A percentile compares a stretch with the other conserved stretches of the same genome.
phyloP scores from a whole-genome alignment of 2,113 vertebrate species.

The Pontoporia blainvillei region DNA sequence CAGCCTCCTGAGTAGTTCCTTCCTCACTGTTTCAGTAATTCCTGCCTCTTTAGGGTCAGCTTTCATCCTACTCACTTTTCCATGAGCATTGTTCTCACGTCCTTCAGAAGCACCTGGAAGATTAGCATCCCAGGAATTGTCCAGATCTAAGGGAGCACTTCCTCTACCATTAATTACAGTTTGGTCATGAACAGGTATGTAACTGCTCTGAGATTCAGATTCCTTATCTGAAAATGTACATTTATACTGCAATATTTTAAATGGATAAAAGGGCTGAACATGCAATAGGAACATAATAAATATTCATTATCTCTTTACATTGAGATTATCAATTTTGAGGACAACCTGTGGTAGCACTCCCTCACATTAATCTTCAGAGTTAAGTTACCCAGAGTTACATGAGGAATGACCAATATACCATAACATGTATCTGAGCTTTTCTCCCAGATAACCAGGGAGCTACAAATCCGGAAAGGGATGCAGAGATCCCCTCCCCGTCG shows the following conservation, averaged over 20 bases:
- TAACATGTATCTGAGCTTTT: not conserved
- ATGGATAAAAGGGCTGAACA: not conserved
- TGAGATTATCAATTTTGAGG: not conserved
- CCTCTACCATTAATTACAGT: not conserved
- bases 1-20: not conserved
- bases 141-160: not conserved
- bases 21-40: not conserved
- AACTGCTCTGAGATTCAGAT: not conserved
- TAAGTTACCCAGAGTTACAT: not conserved
- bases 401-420: not conserved
- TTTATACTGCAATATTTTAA: not conserved
- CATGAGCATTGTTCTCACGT: not conserved
- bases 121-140: not conserved
- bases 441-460: not conserved
- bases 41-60: not conserved
- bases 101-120: not conserved
- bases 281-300: not conserved
- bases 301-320: not conserved
- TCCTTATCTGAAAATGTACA: not conserved
- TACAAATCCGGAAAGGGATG: not conserved
- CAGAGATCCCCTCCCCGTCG: rapidly evolving
- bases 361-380: not conserved
- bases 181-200: not conserved
- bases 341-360: not conserved
- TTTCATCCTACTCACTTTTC: not conserved